Evolutionary conservation across 2,888 invertebrate species (phyloP).

Genomic region (Orthosia gothica): DNA sequence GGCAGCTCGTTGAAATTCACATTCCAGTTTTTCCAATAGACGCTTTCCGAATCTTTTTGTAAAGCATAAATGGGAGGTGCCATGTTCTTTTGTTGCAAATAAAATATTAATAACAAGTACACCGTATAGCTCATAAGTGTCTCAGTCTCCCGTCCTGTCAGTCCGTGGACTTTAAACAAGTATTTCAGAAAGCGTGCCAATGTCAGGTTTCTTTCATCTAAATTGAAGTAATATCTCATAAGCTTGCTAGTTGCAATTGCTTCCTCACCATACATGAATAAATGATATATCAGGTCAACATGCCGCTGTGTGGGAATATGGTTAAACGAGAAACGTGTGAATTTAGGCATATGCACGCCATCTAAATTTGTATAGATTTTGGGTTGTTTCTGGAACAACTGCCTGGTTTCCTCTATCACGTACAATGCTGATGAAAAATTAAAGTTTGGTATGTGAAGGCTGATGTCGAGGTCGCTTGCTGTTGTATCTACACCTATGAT

Average conservation of each 20-base stretch:
- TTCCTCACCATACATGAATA: not conserved
- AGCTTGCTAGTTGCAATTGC: not conserved
- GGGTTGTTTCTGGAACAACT: not conserved
- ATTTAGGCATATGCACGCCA: too few relatives aligned
- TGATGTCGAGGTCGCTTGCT: constrained; percentile 2
- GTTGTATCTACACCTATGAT: not conserved
- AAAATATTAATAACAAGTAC: constrained; percentile 4
- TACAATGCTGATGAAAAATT: not conserved
- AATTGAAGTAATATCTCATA: not conserved
- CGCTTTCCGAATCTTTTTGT: not conserved
- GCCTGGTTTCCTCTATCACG: not conserved
- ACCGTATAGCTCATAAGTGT: not conserved
- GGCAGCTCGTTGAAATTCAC: constrained; percentile 17
- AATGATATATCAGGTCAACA: constrained; percentile 1
- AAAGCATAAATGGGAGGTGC: not conserved
- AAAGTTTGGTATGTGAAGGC: not conserved
- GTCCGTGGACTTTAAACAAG: not conserved
- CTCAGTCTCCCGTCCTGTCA: not conserved
- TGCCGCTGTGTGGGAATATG: constrained; percentile 1
- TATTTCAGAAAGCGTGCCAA: not conserved
- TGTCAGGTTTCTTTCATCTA: not conserved
- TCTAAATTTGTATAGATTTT: not conserved
- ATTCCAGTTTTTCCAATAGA: constrained; percentile 1
- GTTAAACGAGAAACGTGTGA: not conserved
- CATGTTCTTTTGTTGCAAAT: constrained; percentile 47